Evolutionary conservation across 2,797 vertebrate genomes (phyloP), one percentile per base, ranked within the genome.

Genomic region (Enteromius paludinosus): DNA sequence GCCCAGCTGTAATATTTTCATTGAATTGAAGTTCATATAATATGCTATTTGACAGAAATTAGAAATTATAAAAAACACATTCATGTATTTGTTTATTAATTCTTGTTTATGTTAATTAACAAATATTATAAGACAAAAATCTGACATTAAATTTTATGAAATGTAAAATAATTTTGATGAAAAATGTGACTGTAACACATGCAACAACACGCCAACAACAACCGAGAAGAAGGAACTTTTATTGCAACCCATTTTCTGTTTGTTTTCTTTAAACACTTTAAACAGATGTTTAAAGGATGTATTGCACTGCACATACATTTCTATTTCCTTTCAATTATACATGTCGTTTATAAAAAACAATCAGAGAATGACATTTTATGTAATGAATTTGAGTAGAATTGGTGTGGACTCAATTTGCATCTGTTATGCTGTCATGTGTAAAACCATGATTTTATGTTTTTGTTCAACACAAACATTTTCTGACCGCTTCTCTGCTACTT

Each of bases 401-500:
- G 15, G 59, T 28, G 23, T 3, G 0, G 56, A 12, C 25, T 59
- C 4, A 14, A 6, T 12, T 23, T 61, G 25, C 25, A 25, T 43
- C 43, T 14, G 43, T 12, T 12, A 23, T 59, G 54, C 61, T 62
- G 25, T 62, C 1, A 59, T 12, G 54, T 14, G 10, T 12, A 59
- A 59, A 59, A 30, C 25, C 59, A 62, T 62, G 59, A 30, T 62
- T 62, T 62, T 28, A 62, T 62, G 15, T 30, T 62, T 65, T 65
- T 38, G 62, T 65, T 65, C 18, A 65, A 11, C 28, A 65, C 8
- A 0, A 10, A 5, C 30, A 7, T 68, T 43, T 23, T 69, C 28
- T n/a, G 30, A 18, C 18, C 28, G n/a, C 30, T n/a, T 71, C 1
- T 30, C 5, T 30, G 59, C 5, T 17, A 30, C 1, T 30, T 49